Evolutionary conservation across 2,888 invertebrate species (phyloP).

Genomic region (Coelopa pilipes): DNA sequence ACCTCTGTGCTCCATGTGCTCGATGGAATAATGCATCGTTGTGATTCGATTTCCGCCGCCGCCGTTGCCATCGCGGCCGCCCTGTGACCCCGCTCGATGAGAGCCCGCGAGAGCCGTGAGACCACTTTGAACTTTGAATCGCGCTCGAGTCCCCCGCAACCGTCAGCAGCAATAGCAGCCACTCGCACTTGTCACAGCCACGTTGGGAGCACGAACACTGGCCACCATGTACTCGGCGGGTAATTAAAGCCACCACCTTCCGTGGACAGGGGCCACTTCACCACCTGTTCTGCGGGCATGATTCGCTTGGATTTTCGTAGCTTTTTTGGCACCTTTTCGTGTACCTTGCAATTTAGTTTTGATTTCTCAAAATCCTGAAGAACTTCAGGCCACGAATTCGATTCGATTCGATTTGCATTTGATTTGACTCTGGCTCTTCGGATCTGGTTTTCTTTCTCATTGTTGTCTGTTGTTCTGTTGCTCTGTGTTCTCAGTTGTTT

Average conservation of each 20-base stretch:
- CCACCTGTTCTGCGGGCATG: slow-evolving; percentile 16
- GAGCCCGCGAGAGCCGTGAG: background rate
- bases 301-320: slow-evolving; percentile 11
- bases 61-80: background rate
- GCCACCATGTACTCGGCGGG: slow-evolving; percentile 61
- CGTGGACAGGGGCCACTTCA: slow-evolving; percentile 3
- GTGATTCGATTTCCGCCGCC: slow-evolving; percentile 23
- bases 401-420: too few species aligned
- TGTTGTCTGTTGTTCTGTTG: background rate
- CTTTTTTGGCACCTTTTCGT: slow-evolving; percentile 25
- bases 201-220: slow-evolving; percentile 16
- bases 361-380: background rate
- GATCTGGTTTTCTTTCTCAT: background rate
- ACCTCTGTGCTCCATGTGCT: background rate
- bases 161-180: slow-evolving; percentile 18
- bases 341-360: slow-evolving; percentile 18
- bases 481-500: background rate
- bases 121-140: slow-evolving; percentile 23
- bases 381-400: too few species aligned
- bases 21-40: slow-evolving; percentile 6
- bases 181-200: background rate
- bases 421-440: too few species aligned
- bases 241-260: slow-evolving; percentile 47
- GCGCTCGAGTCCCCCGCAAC: slow-evolving; percentile 35
- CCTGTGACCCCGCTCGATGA: slow-evolving; percentile 6